Conservation (phyloP, 2,113 vertebrate species). For the Dinomys branickii region DNA sequence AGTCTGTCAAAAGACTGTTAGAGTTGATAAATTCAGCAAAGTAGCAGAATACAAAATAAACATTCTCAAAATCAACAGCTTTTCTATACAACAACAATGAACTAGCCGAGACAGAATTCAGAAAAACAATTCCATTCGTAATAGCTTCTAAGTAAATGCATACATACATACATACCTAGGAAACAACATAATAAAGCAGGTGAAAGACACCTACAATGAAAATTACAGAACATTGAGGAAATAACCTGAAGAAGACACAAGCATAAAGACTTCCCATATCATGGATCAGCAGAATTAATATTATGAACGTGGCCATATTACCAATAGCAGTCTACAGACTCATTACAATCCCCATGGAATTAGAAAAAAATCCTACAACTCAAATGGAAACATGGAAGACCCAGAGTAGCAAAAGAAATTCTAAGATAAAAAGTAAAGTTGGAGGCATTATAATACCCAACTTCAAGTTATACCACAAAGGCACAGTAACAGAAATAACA, state of each 20-base stretch:
- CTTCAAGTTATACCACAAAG: neutral
- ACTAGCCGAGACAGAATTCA: neutral
- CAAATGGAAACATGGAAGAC: neutral
- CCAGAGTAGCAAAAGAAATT: neutral
- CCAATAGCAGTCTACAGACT: neutral
- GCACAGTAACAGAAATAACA: neutral
- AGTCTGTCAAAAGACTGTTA: neutral
- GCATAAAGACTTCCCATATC: neutral
- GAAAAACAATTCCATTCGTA: neutral
- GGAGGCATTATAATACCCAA: neutral
- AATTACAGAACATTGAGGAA: neutral
- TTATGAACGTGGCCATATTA: neutral
- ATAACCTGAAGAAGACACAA: neutral
- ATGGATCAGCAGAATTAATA: neutral
- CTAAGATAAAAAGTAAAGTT: neutral
- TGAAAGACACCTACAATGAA: neutral
- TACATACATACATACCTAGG: neutral
- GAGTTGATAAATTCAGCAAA: neutral
- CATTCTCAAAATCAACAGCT: neutral
- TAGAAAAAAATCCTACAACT: neutral
- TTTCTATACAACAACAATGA: neutral
- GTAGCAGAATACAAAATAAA: neutral
- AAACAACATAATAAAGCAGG: neutral
- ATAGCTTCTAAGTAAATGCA: neutral
- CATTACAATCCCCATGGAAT: neutral